Percentiles rank a stretch among this genome's conserved stretches.
phyloP scores from a whole-genome alignment of 1,140 invertebrate genomes.

The Cotesia vestalis region DNA sequence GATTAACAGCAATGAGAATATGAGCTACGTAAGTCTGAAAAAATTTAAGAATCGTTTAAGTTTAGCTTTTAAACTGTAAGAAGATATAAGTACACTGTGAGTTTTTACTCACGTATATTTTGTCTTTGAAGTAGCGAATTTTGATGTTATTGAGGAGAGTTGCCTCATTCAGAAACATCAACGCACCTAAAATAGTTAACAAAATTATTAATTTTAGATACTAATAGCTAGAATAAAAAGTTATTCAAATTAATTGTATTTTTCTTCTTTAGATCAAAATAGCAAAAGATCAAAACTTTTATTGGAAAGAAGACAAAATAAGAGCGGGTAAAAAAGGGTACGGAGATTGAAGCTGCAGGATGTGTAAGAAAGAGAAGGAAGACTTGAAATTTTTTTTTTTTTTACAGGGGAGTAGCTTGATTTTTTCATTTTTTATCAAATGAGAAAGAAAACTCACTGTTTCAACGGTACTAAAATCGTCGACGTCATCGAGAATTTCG shows the following conservation, averaged over 20 bases:
- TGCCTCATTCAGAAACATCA: constrained; percentile 98
- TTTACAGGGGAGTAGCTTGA: neutral
- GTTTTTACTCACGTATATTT: constrained; percentile 91
- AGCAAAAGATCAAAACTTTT: too few relatives aligned
- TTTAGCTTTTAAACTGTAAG: neutral
- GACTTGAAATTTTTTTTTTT: neutral
- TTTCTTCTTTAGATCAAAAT: too few relatives aligned
- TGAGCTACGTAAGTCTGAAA: constrained; percentile 97
- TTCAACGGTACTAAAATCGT: constrained; percentile 86
- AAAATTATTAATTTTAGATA: too few relatives aligned
- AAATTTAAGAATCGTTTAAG: constrained; percentile 42
- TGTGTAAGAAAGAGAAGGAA: neutral
- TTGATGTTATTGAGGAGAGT: constrained; percentile 94
- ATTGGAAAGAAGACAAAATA: too few relatives aligned
- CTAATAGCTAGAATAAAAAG: too few relatives aligned
- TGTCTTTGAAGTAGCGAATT: constrained; percentile 90
- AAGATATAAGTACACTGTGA: neutral
- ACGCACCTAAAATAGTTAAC: constrained; percentile 73
- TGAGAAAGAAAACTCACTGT: constrained; percentile 64
- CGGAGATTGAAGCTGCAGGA: neutral
- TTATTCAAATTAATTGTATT: too few relatives aligned
- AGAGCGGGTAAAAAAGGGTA: too few relatives aligned
- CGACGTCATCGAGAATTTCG: constrained; percentile 90
- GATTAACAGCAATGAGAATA: constrained; percentile 97
- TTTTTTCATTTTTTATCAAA: constrained; percentile 26